These are phyloP conservation scores for Phenganax stokvisi DNA, from an alignment of 92 coral and sea anemone species.

Conservation along the genomic window DNA sequence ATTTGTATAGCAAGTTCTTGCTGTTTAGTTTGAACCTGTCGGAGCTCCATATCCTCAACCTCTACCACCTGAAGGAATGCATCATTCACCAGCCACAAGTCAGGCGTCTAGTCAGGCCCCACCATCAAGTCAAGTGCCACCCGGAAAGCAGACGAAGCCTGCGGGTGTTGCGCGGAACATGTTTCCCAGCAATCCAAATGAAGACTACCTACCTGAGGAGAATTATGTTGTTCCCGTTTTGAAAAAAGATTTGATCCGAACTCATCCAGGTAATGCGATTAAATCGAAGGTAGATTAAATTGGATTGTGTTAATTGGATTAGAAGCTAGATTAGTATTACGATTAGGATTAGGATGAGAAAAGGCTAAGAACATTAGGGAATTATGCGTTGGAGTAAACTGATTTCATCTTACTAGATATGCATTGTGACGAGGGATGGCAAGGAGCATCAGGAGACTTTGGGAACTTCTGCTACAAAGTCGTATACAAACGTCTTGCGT, in stretches of 20 bases:
- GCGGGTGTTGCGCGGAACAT: slow-evolving; percentile 7
- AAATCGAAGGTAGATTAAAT: neutral
- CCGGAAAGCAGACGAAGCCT: neutral
- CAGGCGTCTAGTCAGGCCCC: neutral
- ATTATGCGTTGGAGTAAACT: neutral
- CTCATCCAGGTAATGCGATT: slow-evolving; percentile 45
- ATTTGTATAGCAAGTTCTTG: too few relatives aligned
- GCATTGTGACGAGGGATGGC: slow-evolving; percentile 92
- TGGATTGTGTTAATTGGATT: neutral
- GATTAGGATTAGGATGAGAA: neutral
- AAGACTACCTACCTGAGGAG: slow-evolving; percentile 12
- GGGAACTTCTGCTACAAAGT: slow-evolving; percentile 90
- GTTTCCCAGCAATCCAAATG: slow-evolving; percentile 20
- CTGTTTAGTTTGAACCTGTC: slow-evolving; percentile 49
- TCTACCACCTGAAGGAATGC: slow-evolving; percentile 76
- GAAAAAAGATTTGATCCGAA: slow-evolving; percentile 52
- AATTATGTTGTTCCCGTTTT: slow-evolving; percentile 33
- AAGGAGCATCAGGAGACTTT: slow-evolving; percentile 90
- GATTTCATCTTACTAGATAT: slow-evolving; percentile 52
- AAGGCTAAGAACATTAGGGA: neutral
- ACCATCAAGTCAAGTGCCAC: slow-evolving; percentile 7
- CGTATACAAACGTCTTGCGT: slow-evolving; percentile 57
- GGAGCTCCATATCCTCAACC: slow-evolving; percentile 65
- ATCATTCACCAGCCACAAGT: neutral
- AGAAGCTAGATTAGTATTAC: neutral